A percentile compares a stretch with the other conserved stretches of the same genome.
Evolutionary conservation across 1,140 invertebrate species (phyloP).

Genomic region (Drosophila pachea): DNA sequence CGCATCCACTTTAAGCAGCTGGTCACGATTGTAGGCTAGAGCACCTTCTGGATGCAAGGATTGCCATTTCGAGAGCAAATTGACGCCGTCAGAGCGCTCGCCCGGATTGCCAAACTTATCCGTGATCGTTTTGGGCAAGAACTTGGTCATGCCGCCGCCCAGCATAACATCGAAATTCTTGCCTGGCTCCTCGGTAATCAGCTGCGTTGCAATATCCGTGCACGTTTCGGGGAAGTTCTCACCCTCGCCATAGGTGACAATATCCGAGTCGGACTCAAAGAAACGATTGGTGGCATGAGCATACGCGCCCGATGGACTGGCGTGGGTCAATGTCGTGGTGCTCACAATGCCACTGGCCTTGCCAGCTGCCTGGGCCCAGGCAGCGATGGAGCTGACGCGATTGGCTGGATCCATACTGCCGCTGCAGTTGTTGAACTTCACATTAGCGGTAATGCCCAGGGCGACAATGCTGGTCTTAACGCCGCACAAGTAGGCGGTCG

Average conservation of each 20-base stretch:
- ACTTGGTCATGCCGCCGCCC: slow-evolving; percentile 84
- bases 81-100: slow-evolving; percentile 79
- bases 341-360: slow-evolving; percentile 77
- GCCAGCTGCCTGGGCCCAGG: slow-evolving; percentile 91
- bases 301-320: slow-evolving; percentile 73
- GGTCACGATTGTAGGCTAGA: slow-evolving; percentile 83
- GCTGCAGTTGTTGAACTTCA: slow-evolving; percentile 83
- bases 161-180: slow-evolving; percentile 83
- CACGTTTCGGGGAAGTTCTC: slow-evolving; percentile 76
- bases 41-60: slow-evolving; percentile 62
- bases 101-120: slow-evolving; percentile 80
- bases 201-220: slow-evolving; percentile 82
- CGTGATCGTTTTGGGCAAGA: slow-evolving; percentile 79
- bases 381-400: slow-evolving; percentile 85
- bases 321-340: slow-evolving; percentile 75
- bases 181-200: slow-evolving; percentile 83
- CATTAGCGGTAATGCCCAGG: slow-evolving; percentile 83
- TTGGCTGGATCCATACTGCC: slow-evolving; percentile 81
- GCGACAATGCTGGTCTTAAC: slow-evolving; percentile 85
- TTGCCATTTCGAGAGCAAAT: slow-evolving; percentile 80
- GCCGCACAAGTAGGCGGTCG: slow-evolving; percentile 86
- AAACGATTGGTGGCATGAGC: slow-evolving; percentile 84
- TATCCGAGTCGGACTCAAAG: slow-evolving; percentile 87
- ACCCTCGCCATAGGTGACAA: slow-evolving; percentile 71
- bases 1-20: slow-evolving; percentile 73